These are phyloP conservation scores for Oligia latruncula DNA, from an alignment of 2,888 invertebrate species.

Conservation along the genomic window DNA sequence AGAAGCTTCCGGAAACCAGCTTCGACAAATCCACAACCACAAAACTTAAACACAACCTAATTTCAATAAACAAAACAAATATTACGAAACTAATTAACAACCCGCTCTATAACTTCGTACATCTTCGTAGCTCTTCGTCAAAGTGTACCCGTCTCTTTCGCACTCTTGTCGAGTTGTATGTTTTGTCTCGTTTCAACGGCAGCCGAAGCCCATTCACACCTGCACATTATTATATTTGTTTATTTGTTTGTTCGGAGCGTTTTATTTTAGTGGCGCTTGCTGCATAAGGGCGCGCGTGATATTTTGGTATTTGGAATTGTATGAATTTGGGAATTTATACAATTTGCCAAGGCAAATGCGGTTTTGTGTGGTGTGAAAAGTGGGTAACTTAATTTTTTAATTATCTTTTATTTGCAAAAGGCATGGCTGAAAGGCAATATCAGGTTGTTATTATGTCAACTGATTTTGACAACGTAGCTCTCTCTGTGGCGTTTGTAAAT, in stretches of 20 bases:
- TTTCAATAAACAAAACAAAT: conserved; percentile 40
- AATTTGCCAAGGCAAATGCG: neutral
- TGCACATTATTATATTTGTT: conserved; percentile 84
- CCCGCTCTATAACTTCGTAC: conserved; percentile 57
- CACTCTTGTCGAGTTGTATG: conserved; percentile 53
- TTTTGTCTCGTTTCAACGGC: conserved; percentile 78
- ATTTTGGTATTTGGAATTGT: conserved; percentile 21
- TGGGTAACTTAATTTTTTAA: neutral
- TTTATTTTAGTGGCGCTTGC: conserved; percentile 77
- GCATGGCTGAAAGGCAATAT: too few relatives aligned
- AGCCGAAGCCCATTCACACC: conserved; percentile 85
- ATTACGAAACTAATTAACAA: conserved; percentile 58
- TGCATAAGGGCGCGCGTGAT: conserved; percentile 68
- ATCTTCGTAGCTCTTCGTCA: conserved; percentile 47
- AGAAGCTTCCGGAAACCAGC: neutral
- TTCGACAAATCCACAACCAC: neutral
- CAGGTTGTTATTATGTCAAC: too few relatives aligned
- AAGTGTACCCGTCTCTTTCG: conserved; percentile 71
- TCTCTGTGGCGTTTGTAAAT: too few relatives aligned
- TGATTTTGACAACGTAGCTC: too few relatives aligned
- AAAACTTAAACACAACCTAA: conserved; percentile 20
- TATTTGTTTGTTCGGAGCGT: conserved; percentile 82
- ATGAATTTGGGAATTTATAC: neutral
- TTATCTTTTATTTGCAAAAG: neutral
- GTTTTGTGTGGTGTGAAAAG: neutral